phyloP scores from a whole-genome alignment of 2,888 invertebrate species.

The Scelioninae gen. 1 region DNA sequence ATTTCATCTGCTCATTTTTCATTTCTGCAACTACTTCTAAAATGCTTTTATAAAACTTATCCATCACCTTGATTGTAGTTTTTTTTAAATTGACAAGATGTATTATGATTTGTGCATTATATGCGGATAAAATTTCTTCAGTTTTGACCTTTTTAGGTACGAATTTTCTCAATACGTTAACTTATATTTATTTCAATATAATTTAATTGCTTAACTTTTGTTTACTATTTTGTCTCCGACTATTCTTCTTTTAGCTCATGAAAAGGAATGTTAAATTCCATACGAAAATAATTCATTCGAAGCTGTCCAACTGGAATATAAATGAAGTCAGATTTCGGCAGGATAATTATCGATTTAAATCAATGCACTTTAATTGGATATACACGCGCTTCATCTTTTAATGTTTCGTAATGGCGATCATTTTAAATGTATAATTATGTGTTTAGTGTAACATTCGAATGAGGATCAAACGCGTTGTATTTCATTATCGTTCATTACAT shows the following conservation, averaged over 20 bases:
- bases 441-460: slow-evolving; percentile 53
- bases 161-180: no score
- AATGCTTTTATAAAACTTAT: no score
- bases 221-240: no score
- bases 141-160: no score
- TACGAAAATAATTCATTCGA: slow-evolving; percentile 40
- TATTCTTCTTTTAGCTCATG: background rate
- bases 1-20: no score
- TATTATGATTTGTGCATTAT: no score
- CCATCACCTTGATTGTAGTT: no score
- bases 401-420: slow-evolving; percentile 44
- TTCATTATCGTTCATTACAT: slow-evolving; percentile 61
- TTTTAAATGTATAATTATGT: slow-evolving; percentile 52
- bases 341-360: slow-evolving; percentile 63
- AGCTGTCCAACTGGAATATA: slow-evolving; percentile 49
- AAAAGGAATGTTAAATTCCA: slow-evolving; percentile 19
- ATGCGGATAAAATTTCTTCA: no score
- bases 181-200: no score
- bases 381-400: slow-evolving; percentile 55
- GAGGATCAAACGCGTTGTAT: slow-evolving; percentile 49
- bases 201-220: no score
- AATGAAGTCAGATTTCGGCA: slow-evolving; percentile 46
- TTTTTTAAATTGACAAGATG: no score
- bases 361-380: slow-evolving; percentile 57
- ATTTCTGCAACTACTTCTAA: no score